These are phyloP conservation scores for Chrysopa pallens DNA, from an alignment of 1,140 invertebrate species.

Conservation along the genomic window DNA sequence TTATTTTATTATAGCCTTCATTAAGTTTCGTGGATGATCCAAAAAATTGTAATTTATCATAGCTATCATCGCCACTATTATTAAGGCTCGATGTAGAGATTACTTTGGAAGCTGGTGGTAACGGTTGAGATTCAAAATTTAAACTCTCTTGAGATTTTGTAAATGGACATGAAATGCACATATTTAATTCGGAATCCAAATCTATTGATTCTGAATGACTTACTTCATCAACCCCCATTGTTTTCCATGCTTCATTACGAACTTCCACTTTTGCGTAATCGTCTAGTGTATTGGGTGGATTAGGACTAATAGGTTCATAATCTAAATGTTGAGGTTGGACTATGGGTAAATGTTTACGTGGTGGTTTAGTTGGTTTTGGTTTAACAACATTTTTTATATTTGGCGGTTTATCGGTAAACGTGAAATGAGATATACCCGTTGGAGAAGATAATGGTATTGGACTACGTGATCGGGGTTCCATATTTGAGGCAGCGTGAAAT, in stretches of 20 bases:
- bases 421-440: constrained; percentile 19
- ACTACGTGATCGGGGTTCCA: constrained; percentile 58
- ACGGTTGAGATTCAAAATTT: constrained; percentile 4
- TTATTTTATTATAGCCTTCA: constrained; percentile 48
- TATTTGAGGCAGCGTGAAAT: constrained; percentile 46
- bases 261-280: constrained; percentile 49
- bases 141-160: constrained; percentile 7
- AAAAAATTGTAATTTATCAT: constrained; percentile 64
- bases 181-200: constrained; percentile 13
- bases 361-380: constrained; percentile 37
- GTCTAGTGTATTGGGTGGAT: constrained; percentile 17
- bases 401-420: constrained; percentile 9
- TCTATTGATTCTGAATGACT: constrained; percentile 36
- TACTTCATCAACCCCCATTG: constrained; percentile 49
- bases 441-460: constrained; percentile 46
- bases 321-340: constrained; percentile 25
- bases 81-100: constrained; percentile 7
- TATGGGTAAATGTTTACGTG: constrained; percentile 32
- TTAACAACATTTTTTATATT: constrained; percentile 13
- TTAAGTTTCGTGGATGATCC: constrained; percentile 49
- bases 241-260: constrained; percentile 56
- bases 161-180: constrained; percentile 16
- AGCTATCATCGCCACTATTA: constrained; percentile 30
- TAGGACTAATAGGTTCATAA: constrained; percentile 27
- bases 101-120: constrained; percentile 13